Percentiles rank a stretch among this genome's conserved stretches.
Evolutionary conservation across 2,113 vertebrate species (phyloP).

Genomic region (Dicentrarchus labrax): DNA sequence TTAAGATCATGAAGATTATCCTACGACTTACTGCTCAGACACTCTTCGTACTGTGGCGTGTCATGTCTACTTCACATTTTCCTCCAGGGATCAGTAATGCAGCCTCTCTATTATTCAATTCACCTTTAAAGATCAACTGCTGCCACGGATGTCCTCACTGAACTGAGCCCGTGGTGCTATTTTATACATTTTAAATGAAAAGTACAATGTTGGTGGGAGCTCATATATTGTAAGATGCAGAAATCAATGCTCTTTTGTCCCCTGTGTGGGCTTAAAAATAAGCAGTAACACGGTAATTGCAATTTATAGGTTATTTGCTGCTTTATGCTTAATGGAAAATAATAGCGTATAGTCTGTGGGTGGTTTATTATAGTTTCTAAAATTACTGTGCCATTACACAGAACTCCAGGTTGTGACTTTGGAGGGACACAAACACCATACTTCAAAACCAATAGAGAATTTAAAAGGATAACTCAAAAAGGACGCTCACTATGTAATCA

Average conservation of each 20-base stretch:
- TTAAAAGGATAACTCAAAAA: slow-evolving; percentile 3
- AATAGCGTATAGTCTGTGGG: slow-evolving; percentile 15
- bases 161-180: not conserved
- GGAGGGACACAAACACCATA: not conserved
- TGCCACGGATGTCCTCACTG: not conserved
- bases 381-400: slow-evolving; percentile 43
- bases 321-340: slow-evolving; percentile 50
- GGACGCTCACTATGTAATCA: not conserved
- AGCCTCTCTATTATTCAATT: not conserved
- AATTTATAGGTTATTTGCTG: slow-evolving; percentile 47
- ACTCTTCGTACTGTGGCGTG: slow-evolving; percentile 4
- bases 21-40: not conserved
- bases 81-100: slow-evolving; percentile 25
- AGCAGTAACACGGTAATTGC: slow-evolving; percentile 29
- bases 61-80: slow-evolving; percentile 26
- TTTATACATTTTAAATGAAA: slow-evolving; percentile 18
- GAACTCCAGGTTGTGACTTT: slow-evolving; percentile 34
- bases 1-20: slow-evolving; percentile 55
- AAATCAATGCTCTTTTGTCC: slow-evolving; percentile 57
- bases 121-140: slow-evolving; percentile 14
- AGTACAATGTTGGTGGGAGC: not conserved
- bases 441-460: slow-evolving; percentile 8
- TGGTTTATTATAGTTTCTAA: slow-evolving; percentile 47
- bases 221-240: slow-evolving; percentile 30
- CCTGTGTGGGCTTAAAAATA: slow-evolving; percentile 30